Base-by-base conservation (phyloP, 2,888 invertebrate genomes). In the Blomia tropicalis region DNA sequence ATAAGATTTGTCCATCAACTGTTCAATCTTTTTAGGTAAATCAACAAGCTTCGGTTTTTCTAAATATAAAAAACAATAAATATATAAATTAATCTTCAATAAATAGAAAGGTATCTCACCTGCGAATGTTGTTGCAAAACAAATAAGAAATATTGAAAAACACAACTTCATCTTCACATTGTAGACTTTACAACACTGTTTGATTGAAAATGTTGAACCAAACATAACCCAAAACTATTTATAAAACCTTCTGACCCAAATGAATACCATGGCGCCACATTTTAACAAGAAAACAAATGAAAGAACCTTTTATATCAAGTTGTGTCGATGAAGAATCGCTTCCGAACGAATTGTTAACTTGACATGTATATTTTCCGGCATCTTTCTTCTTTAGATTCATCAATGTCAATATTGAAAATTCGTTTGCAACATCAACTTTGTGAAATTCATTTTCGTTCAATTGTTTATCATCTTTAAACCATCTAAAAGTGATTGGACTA, bases 351-450 rank as follows among this genome's bases (percentile, higher is more conserved):
- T 54, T 54, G 17, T 23, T 19, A 2, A 25, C 54, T 19, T 19
- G 17, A 54, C 54, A 54, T 30, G 11, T 30, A 30, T 54, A 54
- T 14, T 11, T 25, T n/a, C 4, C 54, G 7, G 54, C 11, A 30
- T 54, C 54, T 19, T n/a, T 44, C 31, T 30, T 17, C 14, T 29
- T 22, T 2, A 60, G 4, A 7, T 17, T 11, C 19, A 27, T 43
- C 14, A 60, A 41, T 1, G 47, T 44, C 2, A 60, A 23, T 5
- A 43, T 30, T 2, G 60, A 60, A 60, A 47, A 60, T 25, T 44
- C 19, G 7, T 60, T 43, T 14, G 47, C 31, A 7, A 30, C 30
- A 32, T 60, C 60, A 31, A 60, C 47, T 32, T 60, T 60, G 17
- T 19, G 23, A 54, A n/a, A 17, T 3, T 1, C 36, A 1, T 14